These are phyloP conservation scores for Lobophora halterata DNA, from an alignment of 2,888 invertebrate species.

Conservation along the genomic window DNA sequence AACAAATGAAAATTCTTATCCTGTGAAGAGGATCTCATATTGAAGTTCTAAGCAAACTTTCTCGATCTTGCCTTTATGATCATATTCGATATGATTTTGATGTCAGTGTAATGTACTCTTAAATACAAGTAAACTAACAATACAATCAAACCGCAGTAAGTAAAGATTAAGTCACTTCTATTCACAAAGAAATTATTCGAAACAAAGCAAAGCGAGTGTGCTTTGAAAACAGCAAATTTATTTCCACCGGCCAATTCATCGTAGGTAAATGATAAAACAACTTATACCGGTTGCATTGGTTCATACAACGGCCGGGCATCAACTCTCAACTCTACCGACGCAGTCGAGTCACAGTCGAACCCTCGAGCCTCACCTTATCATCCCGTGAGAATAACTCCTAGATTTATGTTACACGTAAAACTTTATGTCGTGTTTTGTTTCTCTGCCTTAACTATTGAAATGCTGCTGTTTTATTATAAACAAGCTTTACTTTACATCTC, in stretches of 20 bases:
- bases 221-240: too few species aligned
- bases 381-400: conserved; percentile 75
- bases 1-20: conserved; percentile 37
- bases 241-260: too few species aligned
- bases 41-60: conserved; percentile 26
- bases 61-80: conserved; percentile 5
- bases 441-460: conserved; percentile 46
- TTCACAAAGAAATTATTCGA: too few species aligned
- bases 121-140: too few species aligned
- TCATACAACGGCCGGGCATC: conserved; percentile 31
- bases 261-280: conserved; percentile 25
- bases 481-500: conserved; percentile 34
- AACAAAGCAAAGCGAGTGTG: too few species aligned
- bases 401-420: conserved; percentile 76
- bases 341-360: conserved; percentile 30
- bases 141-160: too few species aligned
- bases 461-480: conserved; percentile 48
- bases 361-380: conserved; percentile 64
- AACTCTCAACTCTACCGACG: conserved; percentile 25
- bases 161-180: too few species aligned
- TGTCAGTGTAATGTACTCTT: neutral
- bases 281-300: conserved; percentile 19
- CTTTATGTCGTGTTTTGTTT: conserved; percentile 74
- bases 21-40: conserved; percentile 38
- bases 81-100: conserved; percentile 2